These are phyloP conservation scores for Lacerta agilis DNA, from an alignment of 2,797 vertebrate species.

Conservation along the genomic window DNA sequence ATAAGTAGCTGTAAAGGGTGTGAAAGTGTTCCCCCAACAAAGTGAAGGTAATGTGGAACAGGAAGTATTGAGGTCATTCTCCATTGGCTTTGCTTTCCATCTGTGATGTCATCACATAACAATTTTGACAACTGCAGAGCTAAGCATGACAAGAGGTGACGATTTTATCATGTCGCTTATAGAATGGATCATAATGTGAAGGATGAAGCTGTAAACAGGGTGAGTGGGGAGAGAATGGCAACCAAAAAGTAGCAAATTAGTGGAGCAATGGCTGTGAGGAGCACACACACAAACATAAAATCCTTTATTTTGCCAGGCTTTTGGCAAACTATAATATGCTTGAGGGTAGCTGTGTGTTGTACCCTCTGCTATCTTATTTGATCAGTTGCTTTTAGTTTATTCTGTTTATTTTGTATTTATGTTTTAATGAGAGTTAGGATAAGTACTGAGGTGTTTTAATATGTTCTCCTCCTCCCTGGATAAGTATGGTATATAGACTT, in stretches of 20 bases:
- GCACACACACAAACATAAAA: no score
- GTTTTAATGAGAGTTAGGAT: no score
- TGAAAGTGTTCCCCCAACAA: not conserved
- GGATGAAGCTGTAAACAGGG: not conserved
- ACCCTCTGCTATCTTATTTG: not conserved
- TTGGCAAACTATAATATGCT: not conserved
- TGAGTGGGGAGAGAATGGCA: no score
- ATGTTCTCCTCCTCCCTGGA: no score
- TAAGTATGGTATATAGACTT: no score
- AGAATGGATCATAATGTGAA: not conserved
- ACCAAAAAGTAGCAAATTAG: not conserved
- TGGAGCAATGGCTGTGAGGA: not conserved
- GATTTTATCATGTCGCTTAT: not conserved
- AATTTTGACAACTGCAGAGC: not conserved
- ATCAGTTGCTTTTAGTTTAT: no score
- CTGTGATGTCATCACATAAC: not conserved
- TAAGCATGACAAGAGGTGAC: not conserved
- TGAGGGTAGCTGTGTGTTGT: not conserved
- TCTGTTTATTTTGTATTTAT: no score
- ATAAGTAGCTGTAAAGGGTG: no score
- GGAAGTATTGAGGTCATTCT: no score
- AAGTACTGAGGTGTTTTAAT: no score
- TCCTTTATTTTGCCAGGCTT: no score
- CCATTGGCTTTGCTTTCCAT: not conserved
- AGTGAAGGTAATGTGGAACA: not conserved